Conservation (phyloP, 2,888 invertebrate species). For the Clunio marinus region DNA sequence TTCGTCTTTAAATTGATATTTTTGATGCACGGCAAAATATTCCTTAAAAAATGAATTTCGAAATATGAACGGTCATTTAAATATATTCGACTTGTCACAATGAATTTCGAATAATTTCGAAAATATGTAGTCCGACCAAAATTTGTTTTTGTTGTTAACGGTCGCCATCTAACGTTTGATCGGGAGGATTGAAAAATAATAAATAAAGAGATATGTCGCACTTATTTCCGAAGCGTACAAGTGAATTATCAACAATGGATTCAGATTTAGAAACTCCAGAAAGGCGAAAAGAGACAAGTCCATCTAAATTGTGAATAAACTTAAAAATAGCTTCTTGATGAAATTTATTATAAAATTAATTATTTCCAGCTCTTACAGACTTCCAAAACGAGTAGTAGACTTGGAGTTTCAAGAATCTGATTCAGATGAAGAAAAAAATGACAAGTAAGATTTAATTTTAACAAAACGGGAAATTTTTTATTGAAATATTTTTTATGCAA, state of each 20-base stretch:
- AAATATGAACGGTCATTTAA: not conserved
- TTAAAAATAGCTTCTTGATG: not conserved
- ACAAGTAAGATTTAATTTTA: conserved; percentile 41
- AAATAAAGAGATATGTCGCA: conserved; percentile 25
- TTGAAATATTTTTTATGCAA: no score
- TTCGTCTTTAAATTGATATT: not conserved
- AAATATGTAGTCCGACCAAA: not conserved
- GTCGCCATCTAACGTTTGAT: no score
- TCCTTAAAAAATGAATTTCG: not conserved
- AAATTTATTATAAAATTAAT: not conserved
- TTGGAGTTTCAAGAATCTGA: conserved; percentile 47
- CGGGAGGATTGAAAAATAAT: no score
- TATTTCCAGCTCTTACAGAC: not conserved
- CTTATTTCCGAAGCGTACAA: conserved; percentile 16
- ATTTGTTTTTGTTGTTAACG: not conserved
- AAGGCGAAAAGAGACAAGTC: not conserved
- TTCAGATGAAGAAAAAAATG: conserved; percentile 47
- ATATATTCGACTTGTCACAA: not conserved
- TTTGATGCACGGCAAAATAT: not conserved
- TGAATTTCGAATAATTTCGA: not conserved
- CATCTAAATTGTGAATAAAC: not conserved
- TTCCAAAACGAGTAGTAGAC: conserved; percentile 48
- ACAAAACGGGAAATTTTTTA: not conserved
- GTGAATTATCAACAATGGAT: conserved; percentile 24
- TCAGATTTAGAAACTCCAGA: conserved; percentile 30